Conservation (phyloP, 2,888 invertebrate species). For the Tribolium freemani region DNA sequence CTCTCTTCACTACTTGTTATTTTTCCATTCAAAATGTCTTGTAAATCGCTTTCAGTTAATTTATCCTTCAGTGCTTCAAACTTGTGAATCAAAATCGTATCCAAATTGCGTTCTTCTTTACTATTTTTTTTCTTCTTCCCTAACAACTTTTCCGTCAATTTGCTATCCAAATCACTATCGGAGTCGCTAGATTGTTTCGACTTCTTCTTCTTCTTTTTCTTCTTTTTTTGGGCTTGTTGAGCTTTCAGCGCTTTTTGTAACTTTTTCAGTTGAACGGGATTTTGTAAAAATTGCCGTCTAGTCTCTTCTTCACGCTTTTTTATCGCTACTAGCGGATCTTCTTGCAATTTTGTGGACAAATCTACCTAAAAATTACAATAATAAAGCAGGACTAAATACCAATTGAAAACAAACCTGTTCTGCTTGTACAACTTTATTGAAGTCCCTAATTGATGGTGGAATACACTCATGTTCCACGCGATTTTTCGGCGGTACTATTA, state of each 20-base stretch:
- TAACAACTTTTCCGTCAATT: conserved; percentile 60
- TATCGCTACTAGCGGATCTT: conserved; percentile 93
- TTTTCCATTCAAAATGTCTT: conserved; percentile 67
- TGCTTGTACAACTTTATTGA: conserved; percentile 61
- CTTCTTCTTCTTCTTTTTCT: conserved; percentile 60
- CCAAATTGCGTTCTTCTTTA: conserved; percentile 72
- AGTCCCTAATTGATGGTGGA: conserved; percentile 78
- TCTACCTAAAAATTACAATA: conserved; percentile 79
- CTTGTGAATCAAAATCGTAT: conserved; percentile 79
- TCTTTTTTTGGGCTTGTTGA: conserved; percentile 70
- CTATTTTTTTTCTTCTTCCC: conserved; percentile 61
- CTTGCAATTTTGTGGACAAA: conserved; percentile 88
- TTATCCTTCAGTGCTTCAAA: conserved; percentile 76
- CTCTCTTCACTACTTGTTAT: conserved; percentile 63
- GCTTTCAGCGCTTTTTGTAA: conserved; percentile 83
- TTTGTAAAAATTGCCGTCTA: conserved; percentile 85
- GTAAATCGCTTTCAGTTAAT: conserved; percentile 66
- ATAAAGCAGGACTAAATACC: conserved; percentile 58
- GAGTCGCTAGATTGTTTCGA: conserved; percentile 46
- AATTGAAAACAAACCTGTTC: conserved; percentile 58
- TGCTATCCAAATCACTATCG: conserved; percentile 59
- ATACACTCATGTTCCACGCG: conserved; percentile 83
- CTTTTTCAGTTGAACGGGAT: conserved; percentile 91
- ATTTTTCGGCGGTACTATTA: conserved; percentile 71
- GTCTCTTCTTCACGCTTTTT: conserved; percentile 92